phyloP scores from a whole-genome alignment of 2,113 vertebrate species.

The Colossoma macropomum region DNA sequence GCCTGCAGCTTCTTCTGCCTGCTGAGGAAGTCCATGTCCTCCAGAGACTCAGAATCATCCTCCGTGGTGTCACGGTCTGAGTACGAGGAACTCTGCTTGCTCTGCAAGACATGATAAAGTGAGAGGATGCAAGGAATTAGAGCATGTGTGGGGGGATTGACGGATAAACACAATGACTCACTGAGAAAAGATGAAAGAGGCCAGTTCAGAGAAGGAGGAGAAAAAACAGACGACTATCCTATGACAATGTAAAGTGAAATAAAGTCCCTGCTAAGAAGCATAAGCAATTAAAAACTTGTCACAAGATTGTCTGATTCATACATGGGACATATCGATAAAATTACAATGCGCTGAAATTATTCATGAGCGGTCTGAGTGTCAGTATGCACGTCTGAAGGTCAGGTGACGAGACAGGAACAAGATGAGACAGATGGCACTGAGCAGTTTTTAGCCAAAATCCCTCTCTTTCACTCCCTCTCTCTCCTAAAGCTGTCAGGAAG shows the following conservation, averaged over 20 bases:
- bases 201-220: no score
- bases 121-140: not conserved
- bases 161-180: not conserved
- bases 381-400: not conserved
- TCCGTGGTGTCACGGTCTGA: slow-evolving; percentile 97
- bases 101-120: slow-evolving; percentile 69
- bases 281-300: no score
- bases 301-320: not conserved
- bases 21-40: slow-evolving; percentile 97
- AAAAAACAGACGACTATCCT: not conserved
- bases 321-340: no score
- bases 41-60: slow-evolving; percentile 94
- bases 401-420: slow-evolving; percentile 13
- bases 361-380: not conserved
- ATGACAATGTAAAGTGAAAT: not conserved
- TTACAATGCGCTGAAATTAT: not conserved
- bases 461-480: not conserved
- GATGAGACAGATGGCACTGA: slow-evolving; percentile 10
- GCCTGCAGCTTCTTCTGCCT: slow-evolving; percentile 97
- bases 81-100: slow-evolving; percentile 99
- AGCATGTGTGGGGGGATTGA: not conserved
- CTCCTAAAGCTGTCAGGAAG: not conserved
- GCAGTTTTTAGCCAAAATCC: not conserved
- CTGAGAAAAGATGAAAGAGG: no score
- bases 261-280: no score